Evolutionary conservation across 2,797 vertebrate species (phyloP).

Genomic region (Australoheros facetus): DNA sequence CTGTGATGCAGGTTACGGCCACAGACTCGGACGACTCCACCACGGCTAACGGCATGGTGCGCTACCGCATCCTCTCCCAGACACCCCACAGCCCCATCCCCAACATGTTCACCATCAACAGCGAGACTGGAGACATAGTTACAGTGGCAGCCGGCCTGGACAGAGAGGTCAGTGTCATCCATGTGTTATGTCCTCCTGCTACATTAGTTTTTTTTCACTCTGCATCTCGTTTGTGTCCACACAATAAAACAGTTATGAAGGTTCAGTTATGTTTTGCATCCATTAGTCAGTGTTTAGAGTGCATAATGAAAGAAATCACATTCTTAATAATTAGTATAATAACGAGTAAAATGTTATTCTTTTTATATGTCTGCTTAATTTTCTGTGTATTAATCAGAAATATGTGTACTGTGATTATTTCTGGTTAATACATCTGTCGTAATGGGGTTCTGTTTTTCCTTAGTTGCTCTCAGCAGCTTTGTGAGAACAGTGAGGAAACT

Average conservation of each 20-base stretch:
- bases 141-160: slow-evolving; percentile 96
- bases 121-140: slow-evolving; percentile 93
- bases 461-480: too few relatives aligned
- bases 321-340: not conserved
- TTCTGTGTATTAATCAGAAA: not conserved
- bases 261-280: not conserved
- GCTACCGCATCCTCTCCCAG: slow-evolving; percentile 94
- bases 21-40: slow-evolving; percentile 92
- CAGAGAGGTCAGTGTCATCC: slow-evolving; percentile 87
- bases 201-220: not conserved
- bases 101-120: slow-evolving; percentile 98
- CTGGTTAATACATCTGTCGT: too few relatives aligned
- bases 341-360: not conserved
- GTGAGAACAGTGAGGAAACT: too few relatives aligned
- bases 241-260: not conserved
- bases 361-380: not conserved
- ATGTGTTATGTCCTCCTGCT: not conserved
- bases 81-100: slow-evolving; percentile 93
- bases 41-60: slow-evolving; percentile 95
- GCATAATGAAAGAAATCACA: too few relatives aligned
- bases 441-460: too few relatives aligned
- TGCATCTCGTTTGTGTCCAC: slow-evolving; percentile 5
- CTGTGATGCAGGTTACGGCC: slow-evolving; percentile 96
- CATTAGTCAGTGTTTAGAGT: not conserved
- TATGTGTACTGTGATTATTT: too few relatives aligned